These are phyloP conservation scores for Cataglyphis albicans DNA, from an alignment of 2,888 invertebrate genomes.

Conservation along the genomic window DNA sequence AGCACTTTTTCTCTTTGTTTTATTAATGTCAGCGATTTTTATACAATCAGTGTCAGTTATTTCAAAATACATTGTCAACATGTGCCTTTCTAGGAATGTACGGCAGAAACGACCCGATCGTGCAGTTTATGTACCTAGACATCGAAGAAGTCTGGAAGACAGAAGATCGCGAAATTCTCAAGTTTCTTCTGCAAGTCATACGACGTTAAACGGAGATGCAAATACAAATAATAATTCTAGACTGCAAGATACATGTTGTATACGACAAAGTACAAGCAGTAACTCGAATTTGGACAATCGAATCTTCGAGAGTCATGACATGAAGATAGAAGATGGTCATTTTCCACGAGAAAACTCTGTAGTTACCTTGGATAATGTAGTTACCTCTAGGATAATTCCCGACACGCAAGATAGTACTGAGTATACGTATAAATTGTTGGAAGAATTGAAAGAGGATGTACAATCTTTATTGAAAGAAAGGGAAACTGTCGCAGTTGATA, in stretches of 20 bases:
- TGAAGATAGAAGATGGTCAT: slow-evolving; percentile 12
- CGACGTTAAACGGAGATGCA: slow-evolving; percentile 43
- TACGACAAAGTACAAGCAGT: slow-evolving; percentile 17
- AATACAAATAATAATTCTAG: slow-evolving; percentile 51
- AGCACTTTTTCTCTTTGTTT: neutral
- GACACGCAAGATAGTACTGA: neutral
- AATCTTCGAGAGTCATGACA: neutral
- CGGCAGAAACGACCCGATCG: slow-evolving; percentile 90
- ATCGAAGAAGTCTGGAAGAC: slow-evolving; percentile 84
- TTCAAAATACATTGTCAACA: neutral
- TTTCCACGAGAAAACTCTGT: neutral
- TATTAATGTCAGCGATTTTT: neutral
- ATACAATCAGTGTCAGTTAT: neutral
- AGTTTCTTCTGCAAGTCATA: slow-evolving; percentile 23
- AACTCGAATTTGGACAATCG: neutral
- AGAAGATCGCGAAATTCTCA: slow-evolving; percentile 60
- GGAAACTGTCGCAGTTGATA: slow-evolving; percentile 49
- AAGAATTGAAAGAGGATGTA: slow-evolving; percentile 42
- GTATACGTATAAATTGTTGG: slow-evolving; percentile 22
- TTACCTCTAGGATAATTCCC: neutral
- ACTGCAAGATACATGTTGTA: slow-evolving; percentile 32
- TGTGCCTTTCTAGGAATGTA: slow-evolving; percentile 67
- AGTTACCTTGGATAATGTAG: slow-evolving; percentile 9
- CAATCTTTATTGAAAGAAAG: slow-evolving; percentile 52
- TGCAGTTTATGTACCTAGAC: slow-evolving; percentile 93